phyloP scores from a whole-genome alignment of 1,140 invertebrate genomes.

The Globodera rostochiensis region DNA sequence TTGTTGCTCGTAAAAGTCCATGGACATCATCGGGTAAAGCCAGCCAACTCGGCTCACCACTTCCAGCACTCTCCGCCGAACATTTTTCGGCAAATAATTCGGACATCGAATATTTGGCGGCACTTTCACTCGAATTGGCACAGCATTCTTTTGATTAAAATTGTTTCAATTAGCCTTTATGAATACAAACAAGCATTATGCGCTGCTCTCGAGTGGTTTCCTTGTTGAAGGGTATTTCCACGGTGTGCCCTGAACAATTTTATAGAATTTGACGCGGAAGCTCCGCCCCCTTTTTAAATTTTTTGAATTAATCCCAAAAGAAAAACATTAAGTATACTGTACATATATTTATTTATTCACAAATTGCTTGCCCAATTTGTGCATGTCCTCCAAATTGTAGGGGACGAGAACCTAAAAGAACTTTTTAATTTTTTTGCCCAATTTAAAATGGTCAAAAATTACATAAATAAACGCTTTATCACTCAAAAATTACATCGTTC shows the following conservation, averaged over 20 bases:
- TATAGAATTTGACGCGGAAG: not conserved
- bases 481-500: slow-evolving; percentile 4
- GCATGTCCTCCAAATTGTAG: slow-evolving; percentile 23
- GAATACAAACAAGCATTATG: slow-evolving; percentile 15
- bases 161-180: not conserved
- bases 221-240: slow-evolving; percentile 28
- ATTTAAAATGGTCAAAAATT: not conserved
- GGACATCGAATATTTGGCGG: not conserved
- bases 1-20: slow-evolving; percentile 1
- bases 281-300: not conserved
- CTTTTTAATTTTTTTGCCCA: not conserved
- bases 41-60: not conserved
- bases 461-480: too few species aligned
- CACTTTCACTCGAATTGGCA: slow-evolving; percentile 13
- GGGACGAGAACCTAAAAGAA: slow-evolving; percentile 25
- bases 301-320: not conserved
- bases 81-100: slow-evolving; percentile 7
- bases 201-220: slow-evolving; percentile 21
- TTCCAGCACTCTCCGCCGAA: not conserved
- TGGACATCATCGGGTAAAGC: slow-evolving; percentile 12
- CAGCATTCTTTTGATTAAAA: slow-evolving; percentile 12
- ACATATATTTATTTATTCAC: too few species aligned
- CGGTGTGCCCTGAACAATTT: slow-evolving; percentile 9
- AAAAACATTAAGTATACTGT: too few species aligned
- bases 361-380: not conserved